phyloP scores from a whole-genome alignment of 2,113 vertebrate species.

The Octodon degus region DNA sequence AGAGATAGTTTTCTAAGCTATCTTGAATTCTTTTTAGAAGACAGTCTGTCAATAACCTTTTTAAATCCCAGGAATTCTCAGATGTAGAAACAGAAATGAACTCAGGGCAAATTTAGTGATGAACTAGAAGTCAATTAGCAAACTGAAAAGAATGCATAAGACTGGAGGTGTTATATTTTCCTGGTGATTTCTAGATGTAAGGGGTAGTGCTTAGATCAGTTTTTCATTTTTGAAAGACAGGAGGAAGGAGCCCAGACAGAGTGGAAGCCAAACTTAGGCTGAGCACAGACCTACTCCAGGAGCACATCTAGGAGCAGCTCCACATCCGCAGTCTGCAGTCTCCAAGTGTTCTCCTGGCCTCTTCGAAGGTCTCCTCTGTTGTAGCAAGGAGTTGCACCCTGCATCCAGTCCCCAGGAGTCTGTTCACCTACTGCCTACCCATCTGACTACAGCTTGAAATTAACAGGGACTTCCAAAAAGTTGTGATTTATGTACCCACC shows the following conservation, averaged over 20 bases:
- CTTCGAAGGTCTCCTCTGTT: not conserved
- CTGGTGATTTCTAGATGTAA: conserved; percentile 13
- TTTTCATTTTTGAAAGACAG: not conserved
- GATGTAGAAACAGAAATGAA: not conserved
- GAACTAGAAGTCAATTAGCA: not conserved
- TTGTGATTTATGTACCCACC: not conserved
- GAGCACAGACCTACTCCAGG: not conserved
- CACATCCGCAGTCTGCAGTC: not conserved
- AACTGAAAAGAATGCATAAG: not conserved
- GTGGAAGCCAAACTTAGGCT: not conserved
- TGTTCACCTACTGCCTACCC: not conserved
- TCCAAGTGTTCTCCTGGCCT: not conserved
- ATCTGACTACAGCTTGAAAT: not conserved
- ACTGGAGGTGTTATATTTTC: not conserved
- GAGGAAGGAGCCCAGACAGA: not conserved
- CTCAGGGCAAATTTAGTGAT: not conserved
- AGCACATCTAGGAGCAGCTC: not conserved
- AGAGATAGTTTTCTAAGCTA: not conserved
- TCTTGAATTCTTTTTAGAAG: not conserved
- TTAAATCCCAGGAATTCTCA: not conserved
- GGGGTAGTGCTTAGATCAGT: not conserved
- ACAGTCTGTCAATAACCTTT: not conserved
- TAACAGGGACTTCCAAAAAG: not conserved
- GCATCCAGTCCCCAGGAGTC: not conserved
- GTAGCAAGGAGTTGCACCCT: not conserved